Conservation (phyloP, 2,888 invertebrate species). For the Nymphalis urticae region DNA sequence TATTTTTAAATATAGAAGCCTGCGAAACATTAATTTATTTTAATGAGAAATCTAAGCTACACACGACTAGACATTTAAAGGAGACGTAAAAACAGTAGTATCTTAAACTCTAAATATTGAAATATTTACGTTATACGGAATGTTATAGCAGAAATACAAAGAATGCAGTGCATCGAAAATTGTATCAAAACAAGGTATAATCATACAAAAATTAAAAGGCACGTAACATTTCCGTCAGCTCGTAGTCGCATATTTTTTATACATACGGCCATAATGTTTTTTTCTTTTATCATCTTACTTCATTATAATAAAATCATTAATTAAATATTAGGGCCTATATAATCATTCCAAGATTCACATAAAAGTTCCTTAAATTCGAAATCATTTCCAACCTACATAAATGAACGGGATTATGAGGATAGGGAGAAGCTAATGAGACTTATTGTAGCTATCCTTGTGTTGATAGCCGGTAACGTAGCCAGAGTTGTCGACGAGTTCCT, state of each 20-base stretch:
- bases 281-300: background rate
- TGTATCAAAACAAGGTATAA: slow-evolving; percentile 15
- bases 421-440: slow-evolving; percentile 68
- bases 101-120: slow-evolving; percentile 27
- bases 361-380: background rate
- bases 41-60: slow-evolving; percentile 43
- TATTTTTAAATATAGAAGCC: slow-evolving; percentile 11
- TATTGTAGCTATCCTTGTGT: slow-evolving; percentile 89
- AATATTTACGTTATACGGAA: slow-evolving; percentile 30
- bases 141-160: slow-evolving; percentile 25
- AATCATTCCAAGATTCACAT: slow-evolving; percentile 13
- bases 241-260: background rate
- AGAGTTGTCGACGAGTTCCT: slow-evolving; percentile 86
- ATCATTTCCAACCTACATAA: slow-evolving; percentile 15
- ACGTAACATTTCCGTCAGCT: slow-evolving; percentile 17
- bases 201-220: slow-evolving; percentile 19
- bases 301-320: background rate
- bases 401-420: slow-evolving; percentile 11
- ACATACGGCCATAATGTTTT: background rate
- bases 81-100: slow-evolving; percentile 36
- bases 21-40: slow-evolving; percentile 10
- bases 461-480: slow-evolving; percentile 94
- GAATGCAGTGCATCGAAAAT: slow-evolving; percentile 12
- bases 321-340: slow-evolving; percentile 7
- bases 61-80: slow-evolving; percentile 51